Evolutionary conservation across 2,888 invertebrate genomes (phyloP).

Genomic region (Andrena camellia): DNA sequence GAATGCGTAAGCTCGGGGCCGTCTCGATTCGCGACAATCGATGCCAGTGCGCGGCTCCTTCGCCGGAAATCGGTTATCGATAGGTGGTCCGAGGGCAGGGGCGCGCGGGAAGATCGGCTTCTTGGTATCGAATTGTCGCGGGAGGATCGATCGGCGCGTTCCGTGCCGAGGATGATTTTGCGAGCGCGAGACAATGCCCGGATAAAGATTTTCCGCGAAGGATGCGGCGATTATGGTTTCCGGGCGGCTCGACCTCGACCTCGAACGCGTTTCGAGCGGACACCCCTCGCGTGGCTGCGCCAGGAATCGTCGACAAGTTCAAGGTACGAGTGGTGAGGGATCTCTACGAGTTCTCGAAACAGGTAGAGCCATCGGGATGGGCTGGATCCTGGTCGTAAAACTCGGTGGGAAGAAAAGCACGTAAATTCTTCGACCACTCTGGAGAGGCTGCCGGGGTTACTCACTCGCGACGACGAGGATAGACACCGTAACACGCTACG

Average conservation of each 20-base stretch:
- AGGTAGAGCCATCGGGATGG: neutral
- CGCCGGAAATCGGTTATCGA: slow-evolving; percentile 63
- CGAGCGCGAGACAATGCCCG: slow-evolving; percentile 51
- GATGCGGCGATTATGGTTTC: slow-evolving; percentile 33
- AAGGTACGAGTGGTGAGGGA: neutral
- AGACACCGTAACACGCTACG: slow-evolving; percentile 37
- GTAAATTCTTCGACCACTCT: slow-evolving; percentile 17
- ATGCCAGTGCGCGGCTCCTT: slow-evolving; percentile 34
- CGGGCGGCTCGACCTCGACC: slow-evolving; percentile 41
- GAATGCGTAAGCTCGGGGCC: slow-evolving; percentile 54
- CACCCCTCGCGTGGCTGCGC: neutral
- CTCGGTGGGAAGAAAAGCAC: neutral
- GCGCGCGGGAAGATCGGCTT: slow-evolving; percentile 38
- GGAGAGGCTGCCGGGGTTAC: slow-evolving; percentile 13
- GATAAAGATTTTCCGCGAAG: slow-evolving; percentile 57
- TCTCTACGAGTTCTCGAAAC: neutral
- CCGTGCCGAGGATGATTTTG: slow-evolving; percentile 53
- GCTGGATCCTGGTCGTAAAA: slow-evolving; percentile 12
- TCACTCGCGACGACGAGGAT: slow-evolving; percentile 33
- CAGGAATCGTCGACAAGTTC: neutral
- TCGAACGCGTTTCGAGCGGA: neutral
- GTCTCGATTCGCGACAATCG: slow-evolving; percentile 57
- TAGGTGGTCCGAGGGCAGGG: neutral
- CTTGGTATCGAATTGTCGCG: slow-evolving; percentile 36
- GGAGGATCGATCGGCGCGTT: slow-evolving; percentile 24